A percentile compares a stretch with the other conserved stretches of the same genome.
These are phyloP conservation scores for Lontra canadensis DNA, from an alignment of 2,113 vertebrate genomes.

Conservation along the genomic window DNA sequence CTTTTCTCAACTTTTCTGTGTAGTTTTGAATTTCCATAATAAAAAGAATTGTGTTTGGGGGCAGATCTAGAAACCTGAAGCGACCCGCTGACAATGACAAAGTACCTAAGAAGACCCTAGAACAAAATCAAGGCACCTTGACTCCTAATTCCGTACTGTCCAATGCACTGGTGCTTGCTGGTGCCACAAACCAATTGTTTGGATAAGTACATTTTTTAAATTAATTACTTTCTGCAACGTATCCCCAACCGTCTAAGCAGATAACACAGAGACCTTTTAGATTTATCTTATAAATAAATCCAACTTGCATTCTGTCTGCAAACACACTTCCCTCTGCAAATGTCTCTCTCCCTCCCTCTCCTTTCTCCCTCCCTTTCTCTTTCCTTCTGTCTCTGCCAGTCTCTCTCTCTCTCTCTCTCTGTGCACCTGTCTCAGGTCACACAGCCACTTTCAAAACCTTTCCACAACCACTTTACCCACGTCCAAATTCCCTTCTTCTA, in stretches of 20 bases:
- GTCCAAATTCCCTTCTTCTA: slow-evolving; percentile 46
- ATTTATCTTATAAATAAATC: slow-evolving; percentile 7
- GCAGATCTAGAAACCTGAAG: neutral
- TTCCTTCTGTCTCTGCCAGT: neutral
- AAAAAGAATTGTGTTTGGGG: neutral
- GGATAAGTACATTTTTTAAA: neutral
- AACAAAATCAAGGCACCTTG: neutral
- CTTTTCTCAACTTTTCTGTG: slow-evolving; percentile 34
- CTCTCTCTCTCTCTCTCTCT: neutral
- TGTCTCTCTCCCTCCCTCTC: no score
- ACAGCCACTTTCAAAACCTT: slow-evolving; percentile 25
- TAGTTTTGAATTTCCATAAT: neutral
- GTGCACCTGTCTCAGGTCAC: neutral
- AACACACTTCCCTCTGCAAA: neutral
- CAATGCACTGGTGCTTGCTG: neutral
- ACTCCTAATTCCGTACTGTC: neutral
- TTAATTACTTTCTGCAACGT: neutral
- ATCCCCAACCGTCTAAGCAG: neutral
- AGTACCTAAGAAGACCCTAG: neutral
- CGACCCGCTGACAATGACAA: neutral
- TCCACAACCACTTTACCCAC: neutral
- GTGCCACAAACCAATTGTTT: neutral
- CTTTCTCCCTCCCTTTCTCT: neutral
- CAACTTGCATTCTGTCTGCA: neutral
- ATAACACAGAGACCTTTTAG: neutral